Percentiles rank a stretch among this genome's conserved stretches.
Conservation (phyloP, 2,797 vertebrate genomes). For the Discoglossus pictus region DNA sequence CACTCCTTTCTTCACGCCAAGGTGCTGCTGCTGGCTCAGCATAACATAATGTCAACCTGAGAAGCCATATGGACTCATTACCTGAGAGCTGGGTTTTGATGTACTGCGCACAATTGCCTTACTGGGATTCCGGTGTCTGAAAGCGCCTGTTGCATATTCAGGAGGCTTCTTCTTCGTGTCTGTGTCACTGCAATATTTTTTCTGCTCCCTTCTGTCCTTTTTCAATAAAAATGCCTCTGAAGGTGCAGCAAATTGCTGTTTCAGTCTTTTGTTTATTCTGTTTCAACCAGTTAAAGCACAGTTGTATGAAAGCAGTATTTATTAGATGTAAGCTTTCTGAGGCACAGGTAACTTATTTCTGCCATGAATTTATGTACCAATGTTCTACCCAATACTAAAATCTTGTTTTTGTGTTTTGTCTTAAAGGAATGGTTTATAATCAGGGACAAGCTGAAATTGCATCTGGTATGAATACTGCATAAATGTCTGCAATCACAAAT, state of each 20-base stretch:
- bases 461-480: background rate
- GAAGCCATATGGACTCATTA: slow-evolving; percentile 25
- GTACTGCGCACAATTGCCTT: background rate
- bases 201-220: slow-evolving; percentile 13
- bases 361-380: background rate
- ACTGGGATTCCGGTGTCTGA: background rate
- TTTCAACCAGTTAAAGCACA: slow-evolving; percentile 1
- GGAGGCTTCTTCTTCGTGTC: background rate
- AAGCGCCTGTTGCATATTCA: slow-evolving; percentile 34
- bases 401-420: background rate
- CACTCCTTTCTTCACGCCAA: slow-evolving; percentile 2
- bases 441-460: background rate
- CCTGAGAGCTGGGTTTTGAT: slow-evolving; percentile 27
- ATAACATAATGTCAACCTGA: slow-evolving; percentile 25
- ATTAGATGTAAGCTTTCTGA: background rate
- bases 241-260: slow-evolving; percentile 14
- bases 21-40: slow-evolving; percentile 13
- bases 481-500: background rate
- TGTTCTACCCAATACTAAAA: background rate
- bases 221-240: slow-evolving; percentile 27
- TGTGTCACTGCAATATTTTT: slow-evolving; percentile 14
- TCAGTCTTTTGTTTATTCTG: slow-evolving; percentile 16
- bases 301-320: slow-evolving; percentile 7
- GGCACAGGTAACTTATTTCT: background rate
- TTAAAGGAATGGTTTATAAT: background rate